Percentiles rank a stretch among this genome's conserved stretches.
Conservation (phyloP, 2,888 invertebrate species). For the Amiota minor region DNA sequence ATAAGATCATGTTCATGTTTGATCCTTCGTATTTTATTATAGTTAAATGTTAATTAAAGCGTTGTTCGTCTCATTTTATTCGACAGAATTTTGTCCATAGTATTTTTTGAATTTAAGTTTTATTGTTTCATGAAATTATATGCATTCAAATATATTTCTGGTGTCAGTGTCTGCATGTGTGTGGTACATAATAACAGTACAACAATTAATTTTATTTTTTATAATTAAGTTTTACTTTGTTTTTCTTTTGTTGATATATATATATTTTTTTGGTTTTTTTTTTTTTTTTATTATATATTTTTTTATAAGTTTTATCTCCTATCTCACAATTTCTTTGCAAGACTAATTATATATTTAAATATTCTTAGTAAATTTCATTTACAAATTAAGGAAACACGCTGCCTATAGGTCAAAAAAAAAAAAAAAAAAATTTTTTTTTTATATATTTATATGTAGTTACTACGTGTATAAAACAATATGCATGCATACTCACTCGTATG, state of each 20-base stretch:
- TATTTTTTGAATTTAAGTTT: too few species aligned
- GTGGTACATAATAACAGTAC: conserved; percentile 3
- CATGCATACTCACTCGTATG: conserved; percentile 48
- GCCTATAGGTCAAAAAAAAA: conserved; percentile 64
- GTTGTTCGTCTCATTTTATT: too few species aligned
- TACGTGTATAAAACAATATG: conserved; percentile 65
- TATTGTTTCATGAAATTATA: not conserved
- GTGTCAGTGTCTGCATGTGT: not conserved
- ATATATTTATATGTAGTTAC: conserved; percentile 59
- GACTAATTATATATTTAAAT: conserved; percentile 37
- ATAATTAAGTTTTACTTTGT: conserved; percentile 22
- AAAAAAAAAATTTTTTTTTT: conserved; percentile 51
- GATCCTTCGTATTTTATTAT: too few species aligned
- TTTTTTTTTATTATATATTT: conserved; percentile 40
- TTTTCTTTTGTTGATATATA: conserved; percentile 36
- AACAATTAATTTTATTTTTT: conserved; percentile 5
- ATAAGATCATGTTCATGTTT: too few species aligned
- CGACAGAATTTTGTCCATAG: too few species aligned
- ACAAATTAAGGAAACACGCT: conserved; percentile 62
- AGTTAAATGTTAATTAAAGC: too few species aligned
- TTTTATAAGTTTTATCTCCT: conserved; percentile 35
- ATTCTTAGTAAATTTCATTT: conserved; percentile 58
- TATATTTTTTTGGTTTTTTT: too few species aligned
- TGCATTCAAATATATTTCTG: not conserved
- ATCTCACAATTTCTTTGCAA: conserved; percentile 33